phyloP scores from a whole-genome alignment of 2,113 vertebrate genomes.

The Ammodytes dubius region DNA sequence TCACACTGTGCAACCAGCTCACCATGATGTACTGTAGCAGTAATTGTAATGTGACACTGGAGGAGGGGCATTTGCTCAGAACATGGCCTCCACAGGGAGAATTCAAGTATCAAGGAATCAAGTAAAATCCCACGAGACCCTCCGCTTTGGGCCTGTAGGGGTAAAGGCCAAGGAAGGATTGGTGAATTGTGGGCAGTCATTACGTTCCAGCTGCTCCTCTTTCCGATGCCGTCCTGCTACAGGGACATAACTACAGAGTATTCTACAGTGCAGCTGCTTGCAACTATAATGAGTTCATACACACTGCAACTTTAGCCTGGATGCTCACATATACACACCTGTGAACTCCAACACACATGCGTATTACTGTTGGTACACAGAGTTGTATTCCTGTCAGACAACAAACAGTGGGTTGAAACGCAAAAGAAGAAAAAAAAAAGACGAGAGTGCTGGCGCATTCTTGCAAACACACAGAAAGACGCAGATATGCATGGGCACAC shows the following conservation, averaged over 20 bases:
- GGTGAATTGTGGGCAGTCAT: constrained; percentile 51
- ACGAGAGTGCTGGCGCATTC: constrained; percentile 31
- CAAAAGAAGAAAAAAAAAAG: constrained; percentile 1
- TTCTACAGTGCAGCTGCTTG: constrained; percentile 47
- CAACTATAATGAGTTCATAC: constrained; percentile 24
- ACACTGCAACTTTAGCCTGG: background rate
- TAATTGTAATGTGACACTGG: constrained; percentile 40
- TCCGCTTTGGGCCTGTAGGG: constrained; percentile 27
- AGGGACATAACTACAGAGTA: constrained; percentile 17
- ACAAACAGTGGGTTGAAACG: background rate
- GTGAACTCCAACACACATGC: constrained; percentile 2
- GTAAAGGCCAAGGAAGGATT: constrained; percentile 56
- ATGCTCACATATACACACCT: constrained; percentile 18
- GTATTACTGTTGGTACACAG: constrained; percentile 5
- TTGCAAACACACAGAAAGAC: constrained; percentile 49
- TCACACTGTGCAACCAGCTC: constrained; percentile 16
- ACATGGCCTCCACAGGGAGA: constrained; percentile 50
- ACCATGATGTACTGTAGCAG: constrained; percentile 37
- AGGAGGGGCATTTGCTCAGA: constrained; percentile 40
- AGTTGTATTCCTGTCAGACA: constrained; percentile 8
- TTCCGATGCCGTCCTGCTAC: constrained; percentile 15
- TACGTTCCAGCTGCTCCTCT: constrained; percentile 67
- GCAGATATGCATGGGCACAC: constrained; percentile 51
- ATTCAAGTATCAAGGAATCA: constrained; percentile 52
- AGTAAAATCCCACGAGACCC: constrained; percentile 45